Conservation (phyloP, 1,140 invertebrate species). For the Aphidius gifuensis region DNA sequence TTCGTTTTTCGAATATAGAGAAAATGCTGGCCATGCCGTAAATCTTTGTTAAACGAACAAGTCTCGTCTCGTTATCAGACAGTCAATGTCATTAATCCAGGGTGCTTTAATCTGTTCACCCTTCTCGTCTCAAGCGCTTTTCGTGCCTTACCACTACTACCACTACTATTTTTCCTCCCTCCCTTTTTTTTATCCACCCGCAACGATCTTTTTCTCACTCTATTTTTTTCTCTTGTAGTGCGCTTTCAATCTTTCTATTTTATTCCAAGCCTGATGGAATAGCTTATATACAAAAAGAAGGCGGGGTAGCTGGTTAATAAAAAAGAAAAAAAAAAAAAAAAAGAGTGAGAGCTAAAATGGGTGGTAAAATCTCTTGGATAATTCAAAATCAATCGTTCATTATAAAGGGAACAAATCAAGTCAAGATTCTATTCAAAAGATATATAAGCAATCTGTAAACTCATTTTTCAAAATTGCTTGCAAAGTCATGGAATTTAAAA, state of each 20-base stretch:
- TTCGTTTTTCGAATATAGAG: too few relatives aligned
- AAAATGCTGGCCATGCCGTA: conserved; percentile 4
- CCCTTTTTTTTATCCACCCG: not conserved
- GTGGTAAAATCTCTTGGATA: not conserved
- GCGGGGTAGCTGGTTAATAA: too few relatives aligned
- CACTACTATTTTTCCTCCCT: too few relatives aligned
- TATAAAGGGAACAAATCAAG: not conserved
- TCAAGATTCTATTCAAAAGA: conserved; percentile 13
- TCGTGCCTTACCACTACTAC: not conserved
- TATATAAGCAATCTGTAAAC: not conserved
- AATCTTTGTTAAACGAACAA: conserved; percentile 17
- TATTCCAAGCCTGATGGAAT: too few relatives aligned
- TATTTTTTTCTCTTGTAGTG: conserved; percentile 1
- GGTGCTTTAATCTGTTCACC: conserved; percentile 19
- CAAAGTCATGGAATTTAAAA: too few relatives aligned
- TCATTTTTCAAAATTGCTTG: not conserved
- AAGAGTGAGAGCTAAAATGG: too few relatives aligned
- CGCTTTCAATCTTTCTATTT: too few relatives aligned
- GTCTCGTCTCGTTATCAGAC: conserved; percentile 16
- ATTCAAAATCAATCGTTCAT: conserved; percentile 20
- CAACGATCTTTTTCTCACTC: not conserved
- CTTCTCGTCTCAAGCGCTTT: conserved; percentile 1
- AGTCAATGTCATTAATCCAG: conserved; percentile 18
- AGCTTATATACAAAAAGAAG: too few relatives aligned
- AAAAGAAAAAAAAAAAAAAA: too few relatives aligned